Evolutionary conservation across 2,888 invertebrate genomes (phyloP).

Genomic region (Papilio gigon): DNA sequence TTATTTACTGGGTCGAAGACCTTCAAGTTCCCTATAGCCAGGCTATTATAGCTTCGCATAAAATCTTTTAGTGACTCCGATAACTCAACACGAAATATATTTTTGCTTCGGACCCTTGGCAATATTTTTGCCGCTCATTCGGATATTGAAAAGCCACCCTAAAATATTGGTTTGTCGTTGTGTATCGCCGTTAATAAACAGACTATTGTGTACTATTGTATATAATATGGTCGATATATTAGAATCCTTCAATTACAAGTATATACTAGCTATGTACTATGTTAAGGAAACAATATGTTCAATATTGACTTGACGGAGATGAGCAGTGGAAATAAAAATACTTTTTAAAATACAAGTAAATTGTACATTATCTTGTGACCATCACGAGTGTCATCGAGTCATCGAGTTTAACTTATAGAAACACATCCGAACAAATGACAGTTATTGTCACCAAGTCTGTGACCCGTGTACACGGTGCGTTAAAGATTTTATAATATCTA

Average conservation of each 20-base stretch:
- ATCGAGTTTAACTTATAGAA: constrained; percentile 5
- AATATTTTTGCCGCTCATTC: constrained; percentile 16
- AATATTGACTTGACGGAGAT: too few relatives aligned
- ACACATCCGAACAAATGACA: constrained; percentile 1
- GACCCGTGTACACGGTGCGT: background rate
- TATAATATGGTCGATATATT: too few relatives aligned
- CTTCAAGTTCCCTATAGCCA: background rate
- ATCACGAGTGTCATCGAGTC: background rate
- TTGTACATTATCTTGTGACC: background rate
- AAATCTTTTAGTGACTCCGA: constrained; percentile 6
- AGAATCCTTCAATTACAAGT: too few relatives aligned
- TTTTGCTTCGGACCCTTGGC: constrained; percentile 2
- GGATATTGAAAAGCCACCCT: constrained; percentile 16
- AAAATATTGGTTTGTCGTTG: constrained; percentile 24
- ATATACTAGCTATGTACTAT: too few relatives aligned
- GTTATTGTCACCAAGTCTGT: background rate
- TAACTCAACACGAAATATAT: constrained; percentile 14
- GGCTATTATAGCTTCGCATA: background rate
- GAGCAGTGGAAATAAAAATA: too few relatives aligned
- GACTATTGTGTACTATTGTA: background rate
- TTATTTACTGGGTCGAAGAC: background rate
- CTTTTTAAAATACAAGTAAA: background rate
- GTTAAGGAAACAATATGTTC: too few relatives aligned
- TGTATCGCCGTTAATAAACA: background rate
- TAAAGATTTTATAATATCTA: background rate